Conservation (phyloP, 2,113 vertebrate species). For the Psettodes erumei region DNA sequence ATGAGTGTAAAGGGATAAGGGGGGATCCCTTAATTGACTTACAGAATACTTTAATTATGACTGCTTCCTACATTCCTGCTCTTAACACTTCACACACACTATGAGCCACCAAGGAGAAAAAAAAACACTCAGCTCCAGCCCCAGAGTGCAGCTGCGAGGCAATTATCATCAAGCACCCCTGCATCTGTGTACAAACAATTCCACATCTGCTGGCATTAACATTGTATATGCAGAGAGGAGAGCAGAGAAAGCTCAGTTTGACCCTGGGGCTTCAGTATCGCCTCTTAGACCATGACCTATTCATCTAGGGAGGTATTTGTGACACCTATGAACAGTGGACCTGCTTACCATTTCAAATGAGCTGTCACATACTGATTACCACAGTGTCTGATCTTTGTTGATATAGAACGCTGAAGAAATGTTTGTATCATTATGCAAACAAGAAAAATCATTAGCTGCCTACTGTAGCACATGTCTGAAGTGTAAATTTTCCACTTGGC, state of each 20-base stretch:
- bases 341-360: slow-evolving; percentile 72
- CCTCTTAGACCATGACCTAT: slow-evolving; percentile 48
- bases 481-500: slow-evolving; percentile 23
- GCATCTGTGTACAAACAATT: slow-evolving; percentile 86
- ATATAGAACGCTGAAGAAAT: slow-evolving; percentile 18
- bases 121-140: slow-evolving; percentile 50
- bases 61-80: slow-evolving; percentile 80
- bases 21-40: slow-evolving; percentile 76
- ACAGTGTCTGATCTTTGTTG: slow-evolving; percentile 16
- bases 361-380: slow-evolving; percentile 22
- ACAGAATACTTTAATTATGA: slow-evolving; percentile 82
- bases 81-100: slow-evolving; percentile 55
- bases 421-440: slow-evolving; percentile 34
- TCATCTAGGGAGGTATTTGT: slow-evolving; percentile 55
- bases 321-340: slow-evolving; percentile 58
- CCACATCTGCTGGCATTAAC: slow-evolving; percentile 82
- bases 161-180: slow-evolving; percentile 81
- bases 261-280: slow-evolving; percentile 55
- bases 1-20: slow-evolving; percentile 55
- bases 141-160: slow-evolving; percentile 81
- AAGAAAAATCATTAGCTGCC: slow-evolving; percentile 5
- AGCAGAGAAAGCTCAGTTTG: slow-evolving; percentile 66
- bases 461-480: background rate
- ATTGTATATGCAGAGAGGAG: slow-evolving; percentile 68
- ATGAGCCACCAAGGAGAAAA: slow-evolving; percentile 53